Conservation (phyloP, 37 sponge, comb jelly and placozoan genomes). For the Hormiphora californensis region DNA sequence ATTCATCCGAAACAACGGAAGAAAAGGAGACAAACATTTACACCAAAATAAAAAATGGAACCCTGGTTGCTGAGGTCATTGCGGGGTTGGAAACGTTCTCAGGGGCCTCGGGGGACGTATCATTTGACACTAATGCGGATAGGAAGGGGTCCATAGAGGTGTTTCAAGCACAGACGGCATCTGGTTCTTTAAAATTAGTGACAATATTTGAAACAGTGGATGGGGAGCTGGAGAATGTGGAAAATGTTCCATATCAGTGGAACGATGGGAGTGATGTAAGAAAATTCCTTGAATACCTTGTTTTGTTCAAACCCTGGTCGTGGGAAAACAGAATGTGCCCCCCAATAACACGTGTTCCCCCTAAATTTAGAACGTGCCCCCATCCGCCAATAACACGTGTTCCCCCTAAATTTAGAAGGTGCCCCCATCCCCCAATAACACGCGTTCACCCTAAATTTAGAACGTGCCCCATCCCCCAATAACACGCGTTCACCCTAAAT, state of each 20-base stretch:
- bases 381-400: too few species aligned
- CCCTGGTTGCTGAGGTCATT: neutral
- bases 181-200: neutral
- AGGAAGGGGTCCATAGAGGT: slow-evolving; percentile 24
- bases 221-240: neutral
- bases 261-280: slow-evolving; percentile 20
- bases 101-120: slow-evolving; percentile 15
- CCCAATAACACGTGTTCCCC: too few species aligned
- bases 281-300: too few species aligned
- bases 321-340: too few species aligned
- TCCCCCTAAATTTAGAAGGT: too few species aligned
- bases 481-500: too few species aligned
- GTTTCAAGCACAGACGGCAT: slow-evolving; percentile 12
- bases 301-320: too few species aligned
- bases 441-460: too few species aligned
- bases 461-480: too few species aligned
- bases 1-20: neutral
- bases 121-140: slow-evolving; percentile 34
- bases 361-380: too few species aligned
- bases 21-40: neutral
- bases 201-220: slow-evolving; percentile 20
- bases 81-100: neutral
- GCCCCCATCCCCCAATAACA: too few species aligned
- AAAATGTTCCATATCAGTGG: slow-evolving; percentile 7
- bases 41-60: neutral